Evolutionary conservation across 2,797 vertebrate species (phyloP).

Genomic region (Enteromius paludinosus): DNA sequence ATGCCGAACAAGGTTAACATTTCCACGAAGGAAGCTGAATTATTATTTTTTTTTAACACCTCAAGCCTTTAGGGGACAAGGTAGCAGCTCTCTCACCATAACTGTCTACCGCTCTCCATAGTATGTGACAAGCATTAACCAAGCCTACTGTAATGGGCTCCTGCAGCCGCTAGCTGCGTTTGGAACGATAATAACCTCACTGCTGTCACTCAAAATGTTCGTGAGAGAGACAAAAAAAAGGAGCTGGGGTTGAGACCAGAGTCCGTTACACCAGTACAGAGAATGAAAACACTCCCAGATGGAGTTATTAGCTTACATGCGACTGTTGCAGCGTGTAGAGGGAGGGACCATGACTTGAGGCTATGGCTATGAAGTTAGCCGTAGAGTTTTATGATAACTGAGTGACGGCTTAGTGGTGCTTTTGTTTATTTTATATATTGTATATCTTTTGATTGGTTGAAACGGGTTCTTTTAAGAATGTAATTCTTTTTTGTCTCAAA

Average conservation of each 20-base stretch:
- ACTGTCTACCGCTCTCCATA: conserved; percentile 43
- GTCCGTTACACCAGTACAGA: conserved; percentile 29
- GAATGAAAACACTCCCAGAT: conserved; percentile 36
- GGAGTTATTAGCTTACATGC: conserved; percentile 54
- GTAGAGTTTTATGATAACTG: conserved; percentile 18
- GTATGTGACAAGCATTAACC: conserved; percentile 73
- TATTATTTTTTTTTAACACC: conserved; percentile 55
- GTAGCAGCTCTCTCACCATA: conserved; percentile 46
- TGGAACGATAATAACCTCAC: conserved; percentile 60
- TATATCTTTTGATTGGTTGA: not conserved
- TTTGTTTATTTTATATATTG: not conserved
- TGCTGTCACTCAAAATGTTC: conserved; percentile 51
- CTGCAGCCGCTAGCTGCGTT: conserved; percentile 53
- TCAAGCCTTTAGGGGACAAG: conserved; percentile 65
- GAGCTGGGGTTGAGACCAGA: conserved; percentile 31
- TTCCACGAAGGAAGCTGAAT: conserved; percentile 62
- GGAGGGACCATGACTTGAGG: conserved; percentile 21
- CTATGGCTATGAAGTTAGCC: not conserved
- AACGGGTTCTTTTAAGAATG: not conserved
- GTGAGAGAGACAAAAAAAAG: conserved; percentile 43
- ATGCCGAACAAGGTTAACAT: conserved; percentile 68
- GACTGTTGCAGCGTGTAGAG: conserved; percentile 28
- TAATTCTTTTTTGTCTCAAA: not conserved
- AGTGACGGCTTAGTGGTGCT: not conserved
- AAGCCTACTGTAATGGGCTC: conserved; percentile 63